Evolutionary conservation across 1,140 invertebrate genomes (phyloP).

Genomic region (Ladona fulva): DNA sequence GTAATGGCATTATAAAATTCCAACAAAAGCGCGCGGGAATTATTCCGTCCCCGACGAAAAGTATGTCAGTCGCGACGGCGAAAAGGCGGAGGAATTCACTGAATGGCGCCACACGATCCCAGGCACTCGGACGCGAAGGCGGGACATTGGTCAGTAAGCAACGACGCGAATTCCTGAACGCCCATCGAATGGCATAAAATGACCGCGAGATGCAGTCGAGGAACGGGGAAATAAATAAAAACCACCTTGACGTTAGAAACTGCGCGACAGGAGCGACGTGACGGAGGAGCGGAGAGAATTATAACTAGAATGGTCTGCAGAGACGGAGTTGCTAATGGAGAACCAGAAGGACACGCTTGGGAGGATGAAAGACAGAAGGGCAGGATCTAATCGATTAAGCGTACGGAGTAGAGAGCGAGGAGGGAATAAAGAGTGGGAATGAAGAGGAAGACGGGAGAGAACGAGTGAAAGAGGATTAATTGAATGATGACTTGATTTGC

Average conservation of each 20-base stretch:
- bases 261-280: not conserved
- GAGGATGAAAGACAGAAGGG: not conserved
- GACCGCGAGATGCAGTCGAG: not conserved
- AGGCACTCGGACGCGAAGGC: too few species aligned
- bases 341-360: not conserved
- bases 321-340: not conserved
- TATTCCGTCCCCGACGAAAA: too few species aligned
- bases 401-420: not conserved
- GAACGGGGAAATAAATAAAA: not conserved
- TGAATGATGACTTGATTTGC: slow-evolving; percentile 9
- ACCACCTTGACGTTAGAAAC: not conserved
- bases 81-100: too few species aligned
- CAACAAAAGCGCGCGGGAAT: too few species aligned
- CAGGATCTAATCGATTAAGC: not conserved
- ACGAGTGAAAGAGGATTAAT: not conserved
- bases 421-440: not conserved
- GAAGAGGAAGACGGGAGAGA: not conserved
- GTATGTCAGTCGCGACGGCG: too few species aligned
- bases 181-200: not conserved
- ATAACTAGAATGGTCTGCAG: not conserved
- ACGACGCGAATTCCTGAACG: not conserved
- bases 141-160: not conserved
- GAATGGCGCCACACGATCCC: too few species aligned
- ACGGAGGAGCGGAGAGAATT: not conserved
- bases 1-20: too few species aligned